These are phyloP conservation scores for Porites cylindrica DNA, from an alignment of 92 coral and sea anemone genomes.

Conservation along the genomic window DNA sequence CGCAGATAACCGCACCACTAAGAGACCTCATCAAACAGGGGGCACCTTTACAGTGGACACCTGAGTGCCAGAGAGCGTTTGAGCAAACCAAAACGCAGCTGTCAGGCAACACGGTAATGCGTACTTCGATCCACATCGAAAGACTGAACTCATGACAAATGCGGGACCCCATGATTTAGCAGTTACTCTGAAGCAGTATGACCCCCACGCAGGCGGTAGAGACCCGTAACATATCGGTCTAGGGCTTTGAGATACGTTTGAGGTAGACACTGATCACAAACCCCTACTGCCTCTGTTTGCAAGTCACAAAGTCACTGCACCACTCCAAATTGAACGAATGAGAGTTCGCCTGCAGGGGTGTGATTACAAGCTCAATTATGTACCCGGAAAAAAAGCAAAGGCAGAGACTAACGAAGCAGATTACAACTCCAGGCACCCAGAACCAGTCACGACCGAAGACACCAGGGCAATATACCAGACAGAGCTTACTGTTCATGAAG, in stretches of 20 bases:
- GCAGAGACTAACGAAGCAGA: conserved; percentile 46
- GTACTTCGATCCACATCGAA: conserved; percentile 36
- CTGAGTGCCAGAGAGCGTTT: conserved; percentile 36
- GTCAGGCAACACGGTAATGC: conserved; percentile 28
- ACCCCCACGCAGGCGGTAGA: neutral
- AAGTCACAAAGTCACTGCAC: conserved; percentile 27
- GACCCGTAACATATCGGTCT: conserved; percentile 25
- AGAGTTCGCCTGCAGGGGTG: neutral
- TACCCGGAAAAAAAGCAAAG: conserved; percentile 36
- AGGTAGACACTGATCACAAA: conserved; percentile 41
- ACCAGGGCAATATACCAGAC: neutral
- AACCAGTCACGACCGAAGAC: neutral
- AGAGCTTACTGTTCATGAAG: neutral
- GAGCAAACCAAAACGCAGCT: conserved; percentile 3
- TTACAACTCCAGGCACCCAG: conserved; percentile 9
- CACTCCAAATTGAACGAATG: conserved; percentile 12
- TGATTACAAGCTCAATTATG: conserved; percentile 1
- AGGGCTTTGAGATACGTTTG: conserved; percentile 42
- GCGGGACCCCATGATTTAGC: conserved; percentile 9
- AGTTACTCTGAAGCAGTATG: conserved; percentile 27
- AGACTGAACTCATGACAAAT: conserved; percentile 31
- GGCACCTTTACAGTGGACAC: conserved; percentile 22
- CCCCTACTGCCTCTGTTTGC: conserved; percentile 32
- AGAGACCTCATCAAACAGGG: neutral
- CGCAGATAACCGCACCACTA: conserved; percentile 16